Conservation (phyloP, 2,888 invertebrate genomes). For the Tetropium fuscum region DNA sequence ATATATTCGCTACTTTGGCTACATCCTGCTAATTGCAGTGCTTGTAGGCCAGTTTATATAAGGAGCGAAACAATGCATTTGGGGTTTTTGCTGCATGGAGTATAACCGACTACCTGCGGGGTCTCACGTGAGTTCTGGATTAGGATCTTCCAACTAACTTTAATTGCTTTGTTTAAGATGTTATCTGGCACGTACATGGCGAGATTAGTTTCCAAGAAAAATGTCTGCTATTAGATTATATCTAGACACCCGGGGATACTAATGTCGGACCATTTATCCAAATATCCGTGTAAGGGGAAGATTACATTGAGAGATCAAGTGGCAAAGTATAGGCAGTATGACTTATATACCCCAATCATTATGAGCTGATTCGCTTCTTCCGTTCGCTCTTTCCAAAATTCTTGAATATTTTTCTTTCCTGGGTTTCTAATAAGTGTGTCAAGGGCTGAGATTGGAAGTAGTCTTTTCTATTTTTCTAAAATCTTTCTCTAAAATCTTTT, state of each 20-base stretch:
- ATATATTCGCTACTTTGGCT: conserved; percentile 41
- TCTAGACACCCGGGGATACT: conserved; percentile 4
- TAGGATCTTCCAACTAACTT: conserved; percentile 39
- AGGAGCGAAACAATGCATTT: conserved; percentile 52
- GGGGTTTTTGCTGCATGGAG: conserved; percentile 50
- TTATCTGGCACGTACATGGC: conserved; percentile 39
- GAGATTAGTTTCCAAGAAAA: conserved; percentile 30
- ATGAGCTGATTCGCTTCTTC: too few relatives aligned
- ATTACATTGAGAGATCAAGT: too few relatives aligned
- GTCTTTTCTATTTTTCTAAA: too few relatives aligned
- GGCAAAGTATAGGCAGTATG: too few relatives aligned
- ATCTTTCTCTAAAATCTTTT: too few relatives aligned
- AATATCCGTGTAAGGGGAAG: too few relatives aligned
- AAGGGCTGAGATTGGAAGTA: too few relatives aligned
- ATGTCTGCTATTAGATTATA: conserved; percentile 11
- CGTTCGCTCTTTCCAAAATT: too few relatives aligned
- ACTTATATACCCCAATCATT: too few relatives aligned
- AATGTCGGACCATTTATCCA: too few relatives aligned
- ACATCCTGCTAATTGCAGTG: conserved; percentile 57
- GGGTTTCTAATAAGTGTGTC: too few relatives aligned
- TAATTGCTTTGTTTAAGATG: conserved; percentile 42
- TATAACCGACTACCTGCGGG: conserved; percentile 24
- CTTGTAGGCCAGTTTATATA: conserved; percentile 51
- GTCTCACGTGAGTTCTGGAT: conserved; percentile 29
- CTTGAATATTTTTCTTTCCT: too few relatives aligned